Evolutionary conservation across 2,113 vertebrate genomes (phyloP), one percentile per base, ranked within the genome.

Genomic region (Microtus montanus): DNA sequence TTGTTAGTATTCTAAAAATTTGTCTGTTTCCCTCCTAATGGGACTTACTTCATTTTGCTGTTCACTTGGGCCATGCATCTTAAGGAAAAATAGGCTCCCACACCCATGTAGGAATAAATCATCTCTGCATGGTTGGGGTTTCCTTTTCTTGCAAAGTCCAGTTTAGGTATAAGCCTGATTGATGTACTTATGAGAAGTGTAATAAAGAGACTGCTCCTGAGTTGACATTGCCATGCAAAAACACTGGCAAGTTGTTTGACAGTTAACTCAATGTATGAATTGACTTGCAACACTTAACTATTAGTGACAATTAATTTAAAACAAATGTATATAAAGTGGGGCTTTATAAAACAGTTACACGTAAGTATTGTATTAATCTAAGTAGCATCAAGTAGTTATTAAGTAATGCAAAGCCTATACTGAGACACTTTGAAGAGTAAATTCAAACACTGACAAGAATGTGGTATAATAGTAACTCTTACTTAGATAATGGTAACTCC

Each of bases 251-350:
- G 12, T 80, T 86, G 26, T 58, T 93, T 78, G 52, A 17, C 68
- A 92, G 44, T 49, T 49, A 95, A 63, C 5, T 73, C 66, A 94
- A 86, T 87, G 26, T 17, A 41, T 95, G 2, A 78, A 83, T 92
- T 87, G 54, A n/a, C 5, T 47, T 85, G 35, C 54, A 87, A 70
- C 12, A 71, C 38, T 89, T 41, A 95, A n/a, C 74, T 20, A 91
- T 79, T 41, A 94, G 64, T 74, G 17, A 91, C 30, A 88, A 58
- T 91, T 95, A 86, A 63, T 38, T 82, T 4, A n/a, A 68, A 95
- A 58, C 14, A 15, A 8, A 86, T 41, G 3, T 58, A 58, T 70
- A 95, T 93, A 71, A 92, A 89, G 90, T 82, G 13, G 73, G 9
- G 49, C 17, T 61, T 20, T 30, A 61, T 41, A 44, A 88, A 88